Percentiles rank a stretch among this genome's conserved stretches.
Conservation (phyloP, 2,113 vertebrate species). For the Gymnogyps californianus region DNA sequence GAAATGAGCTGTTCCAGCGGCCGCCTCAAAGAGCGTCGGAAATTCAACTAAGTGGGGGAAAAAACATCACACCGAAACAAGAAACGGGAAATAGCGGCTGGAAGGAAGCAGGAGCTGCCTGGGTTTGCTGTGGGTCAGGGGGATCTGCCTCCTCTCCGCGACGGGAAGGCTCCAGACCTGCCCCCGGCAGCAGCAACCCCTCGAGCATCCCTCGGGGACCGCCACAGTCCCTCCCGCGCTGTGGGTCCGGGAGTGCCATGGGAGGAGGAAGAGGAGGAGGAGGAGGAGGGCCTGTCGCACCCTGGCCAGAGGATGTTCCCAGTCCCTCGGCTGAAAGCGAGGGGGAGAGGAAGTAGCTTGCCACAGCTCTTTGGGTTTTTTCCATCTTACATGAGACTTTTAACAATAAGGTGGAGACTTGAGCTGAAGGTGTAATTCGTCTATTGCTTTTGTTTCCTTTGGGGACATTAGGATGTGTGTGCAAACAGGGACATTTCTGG, state of each 20-base stretch:
- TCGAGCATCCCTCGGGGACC: neutral
- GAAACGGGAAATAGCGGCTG: accelerated
- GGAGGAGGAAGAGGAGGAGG: neutral
- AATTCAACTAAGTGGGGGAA: accelerated
- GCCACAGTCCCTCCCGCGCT: neutral
- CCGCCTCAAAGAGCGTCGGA: no score
- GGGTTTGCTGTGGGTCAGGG: neutral
- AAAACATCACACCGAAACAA: neutral
- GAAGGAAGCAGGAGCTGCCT: neutral
- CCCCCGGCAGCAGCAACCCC: neutral
- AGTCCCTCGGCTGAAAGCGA: neutral
- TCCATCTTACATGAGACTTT: neutral
- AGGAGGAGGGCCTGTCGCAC: neutral
- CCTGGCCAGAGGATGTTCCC: neutral
- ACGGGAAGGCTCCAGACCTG: neutral
- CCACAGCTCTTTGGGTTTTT: neutral
- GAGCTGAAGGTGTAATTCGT: neutral
- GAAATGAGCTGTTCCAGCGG: neutral
- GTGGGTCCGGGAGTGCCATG: neutral
- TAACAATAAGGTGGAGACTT: neutral
- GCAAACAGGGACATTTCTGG: neutral
- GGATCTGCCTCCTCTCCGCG: neutral
- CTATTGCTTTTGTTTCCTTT: neutral
- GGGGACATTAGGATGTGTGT: neutral
- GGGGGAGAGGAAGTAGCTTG: neutral